A percentile compares a stretch with the other conserved stretches of the same genome.
phyloP scores from a whole-genome alignment of 2,797 vertebrate genomes.

The Lateolabrax maculatus region DNA sequence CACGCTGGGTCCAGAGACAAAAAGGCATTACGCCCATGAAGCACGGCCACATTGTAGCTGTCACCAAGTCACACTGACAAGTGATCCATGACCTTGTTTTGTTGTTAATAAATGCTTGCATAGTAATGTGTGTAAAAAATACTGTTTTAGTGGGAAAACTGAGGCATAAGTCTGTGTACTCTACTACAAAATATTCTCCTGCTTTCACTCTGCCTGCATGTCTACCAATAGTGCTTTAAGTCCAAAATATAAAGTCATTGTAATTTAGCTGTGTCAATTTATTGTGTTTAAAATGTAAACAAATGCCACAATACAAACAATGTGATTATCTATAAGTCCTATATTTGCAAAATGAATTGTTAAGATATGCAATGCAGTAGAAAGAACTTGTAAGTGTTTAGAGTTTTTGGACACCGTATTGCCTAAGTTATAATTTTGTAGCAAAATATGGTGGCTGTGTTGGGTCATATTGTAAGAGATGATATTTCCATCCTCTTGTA shows the following conservation, averaged over 20 bases:
- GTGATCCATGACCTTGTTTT: background rate
- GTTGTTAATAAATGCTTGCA: background rate
- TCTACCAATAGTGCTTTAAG: no score
- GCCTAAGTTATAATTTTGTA: background rate
- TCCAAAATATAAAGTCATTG: no score
- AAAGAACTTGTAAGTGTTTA: no score
- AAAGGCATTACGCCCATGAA: background rate
- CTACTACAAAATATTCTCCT: background rate
- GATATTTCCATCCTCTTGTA: background rate
- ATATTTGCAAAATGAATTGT: background rate
- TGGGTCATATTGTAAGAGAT: background rate
- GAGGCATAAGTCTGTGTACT: background rate
- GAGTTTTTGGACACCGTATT: background rate
- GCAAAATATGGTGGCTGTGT: background rate
- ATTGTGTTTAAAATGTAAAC: background rate
- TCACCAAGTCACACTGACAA: slow-evolving; percentile 14
- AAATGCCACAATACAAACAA: background rate
- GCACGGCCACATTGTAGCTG: background rate
- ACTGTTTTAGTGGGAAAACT: background rate
- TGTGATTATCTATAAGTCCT: background rate
- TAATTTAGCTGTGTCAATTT: background rate
- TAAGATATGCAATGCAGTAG: no score
- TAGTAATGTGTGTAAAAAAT: no score
- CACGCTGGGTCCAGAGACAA: slow-evolving; percentile 10
- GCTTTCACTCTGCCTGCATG: background rate